Base-by-base conservation (phyloP, 1,140 invertebrate genomes). In the Drosophila busckii region DNA sequence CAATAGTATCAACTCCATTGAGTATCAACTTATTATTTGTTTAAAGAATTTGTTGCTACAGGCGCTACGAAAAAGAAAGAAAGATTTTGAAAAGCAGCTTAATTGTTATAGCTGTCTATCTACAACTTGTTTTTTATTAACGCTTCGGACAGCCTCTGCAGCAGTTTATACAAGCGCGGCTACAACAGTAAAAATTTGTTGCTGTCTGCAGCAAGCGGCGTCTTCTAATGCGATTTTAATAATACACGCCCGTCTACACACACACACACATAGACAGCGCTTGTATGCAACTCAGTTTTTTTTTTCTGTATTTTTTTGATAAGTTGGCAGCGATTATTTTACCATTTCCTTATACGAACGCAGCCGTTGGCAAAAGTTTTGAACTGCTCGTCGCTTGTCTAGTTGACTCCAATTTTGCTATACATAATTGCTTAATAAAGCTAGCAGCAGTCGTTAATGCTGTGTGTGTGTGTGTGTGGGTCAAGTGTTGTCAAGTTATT, bases 181-280 rank as follows among this genome's bases (percentile, higher is more conserved):
- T n/a, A 35, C 53, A 58, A 44, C 29, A 35, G 45, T 54, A 12
- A 16, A 15, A 23, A 17, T 29, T 23, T 56, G 59, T 46, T 52
- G 45, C 37, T 50, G 28, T 53, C 37, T 41, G 45, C 32, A 42
- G 48, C 59, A 64, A 17, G 44, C 70, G 66, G 66, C 71, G 62
- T 78, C 75, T 84, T 84, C 78, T 84, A 84, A 84, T 84, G 80
- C 78, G 78, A 70, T 84, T 84, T 84, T 84, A 84, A 84, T 84
- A 84, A 84, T 80, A 85, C 75, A 78, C 76, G 76, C 76, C 76
- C 70, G 76, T 82, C 71, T 63, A 12, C 3, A 31, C 4, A 31
- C 3, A 31, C 3, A 31, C 4, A 4, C n/a, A 4, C 5, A n/a
- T 32, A 15, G 7, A n/a, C 8, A 26, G n/a, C n/a, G n/a, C 6